phyloP scores from a whole-genome alignment of 2,888 invertebrate genomes.

The Lydus trimaculatus region DNA sequence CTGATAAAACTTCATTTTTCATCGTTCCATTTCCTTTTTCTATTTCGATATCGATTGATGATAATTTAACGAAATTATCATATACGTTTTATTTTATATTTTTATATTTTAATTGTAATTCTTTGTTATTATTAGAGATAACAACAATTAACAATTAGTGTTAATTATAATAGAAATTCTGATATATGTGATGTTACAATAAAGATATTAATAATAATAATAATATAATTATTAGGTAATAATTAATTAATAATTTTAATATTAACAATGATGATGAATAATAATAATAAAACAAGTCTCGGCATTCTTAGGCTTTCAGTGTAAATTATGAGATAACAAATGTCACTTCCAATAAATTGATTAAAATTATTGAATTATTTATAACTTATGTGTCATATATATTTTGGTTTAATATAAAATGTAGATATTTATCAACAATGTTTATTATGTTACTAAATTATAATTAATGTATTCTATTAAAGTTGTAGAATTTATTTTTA shows the following conservation, averaged over 20 bases:
- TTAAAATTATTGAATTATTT: conserved; percentile 19
- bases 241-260: conserved; percentile 17
- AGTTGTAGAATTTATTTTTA: conserved; percentile 30
- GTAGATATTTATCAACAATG: conserved; percentile 33
- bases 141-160: conserved; percentile 21
- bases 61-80: not conserved
- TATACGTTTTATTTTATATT: not conserved
- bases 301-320: conserved; percentile 45
- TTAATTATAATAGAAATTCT: conserved; percentile 44
- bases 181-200: conserved; percentile 59
- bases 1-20: not conserved
- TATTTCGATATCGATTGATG: not conserved
- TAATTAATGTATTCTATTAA: conserved; percentile 13
- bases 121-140: not conserved
- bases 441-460: conserved; percentile 23
- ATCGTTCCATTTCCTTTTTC: not conserved
- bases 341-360: conserved; percentile 30
- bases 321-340: conserved; percentile 33
- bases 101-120: conserved; percentile 3
- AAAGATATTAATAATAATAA: conserved; percentile 45
- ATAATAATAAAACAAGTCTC: conserved; percentile 26
- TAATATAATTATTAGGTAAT: conserved; percentile 34
- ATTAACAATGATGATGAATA: not conserved
- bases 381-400: conserved; percentile 38
- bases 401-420: conserved; percentile 32